Base-by-base conservation (phyloP, 1,140 invertebrate species). In the Hormaphis cornu region DNA sequence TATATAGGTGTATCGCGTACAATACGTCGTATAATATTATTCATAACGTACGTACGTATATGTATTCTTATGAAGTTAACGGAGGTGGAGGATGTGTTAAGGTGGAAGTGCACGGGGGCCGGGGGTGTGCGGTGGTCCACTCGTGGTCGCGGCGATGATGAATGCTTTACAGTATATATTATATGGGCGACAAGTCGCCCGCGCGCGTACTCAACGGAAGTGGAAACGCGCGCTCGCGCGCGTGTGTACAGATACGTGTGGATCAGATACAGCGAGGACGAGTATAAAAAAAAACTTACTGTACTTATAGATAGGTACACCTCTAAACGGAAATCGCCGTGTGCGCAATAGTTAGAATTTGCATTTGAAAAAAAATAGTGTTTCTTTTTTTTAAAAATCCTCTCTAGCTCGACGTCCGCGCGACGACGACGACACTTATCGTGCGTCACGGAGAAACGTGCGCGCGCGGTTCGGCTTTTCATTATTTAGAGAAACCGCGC, bases 371-470 rank as follows among this genome's bases (percentile, higher is more conserved):
- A 61, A 59, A 58, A 16, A 37, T 40, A 24, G 42, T n/a, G n/a
- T n/a, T n/a, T n/a, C n/a, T n/a, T n/a, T n/a, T n/a, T n/a, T n/a
- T n/a, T n/a, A 56, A 56, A 56, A 35, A 37, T 22, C 26, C 28
- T 28, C 52, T 33, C n/a, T 28, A 24, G 20, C 22, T 24, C 14
- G 10, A n/a, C n/a, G 18, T 2, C 16, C n/a, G n/a, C n/a, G n/a
- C n/a, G n/a, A n/a, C n/a, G 22, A 18, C 52, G 35, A 18, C 42
- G 40, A 44, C 37, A 20, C 24, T 61, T 61, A 61, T 61, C 58
- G 42, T 61, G 58, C 42, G 30, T 61, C 58, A 61, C 58, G 58
- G 58, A 61, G 58, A 61, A 61, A 61, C 58, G 58, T 61, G 58
- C 58, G 10, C 16, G 58, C 58, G 10, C 16, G 24, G 58, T 42